Evolutionary conservation across 2,888 invertebrate genomes (phyloP).

Genomic region (Tetanocera ferruginea): DNA sequence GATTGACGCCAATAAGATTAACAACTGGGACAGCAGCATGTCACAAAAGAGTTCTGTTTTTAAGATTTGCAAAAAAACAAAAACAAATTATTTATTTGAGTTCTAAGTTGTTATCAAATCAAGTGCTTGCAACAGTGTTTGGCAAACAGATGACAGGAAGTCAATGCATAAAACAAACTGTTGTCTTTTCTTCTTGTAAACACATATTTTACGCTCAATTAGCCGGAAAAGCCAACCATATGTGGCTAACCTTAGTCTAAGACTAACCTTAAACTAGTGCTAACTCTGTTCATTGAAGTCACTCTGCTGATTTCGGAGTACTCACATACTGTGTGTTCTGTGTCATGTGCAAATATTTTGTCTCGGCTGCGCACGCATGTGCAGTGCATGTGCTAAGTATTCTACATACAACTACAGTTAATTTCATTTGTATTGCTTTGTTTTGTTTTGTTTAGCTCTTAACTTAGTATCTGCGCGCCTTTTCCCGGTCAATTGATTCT

Average conservation of each 20-base stretch:
- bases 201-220: background rate
- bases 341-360: slow-evolving; percentile 21
- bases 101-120: no score
- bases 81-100: no score
- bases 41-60: background rate
- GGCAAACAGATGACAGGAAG: no score
- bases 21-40: background rate
- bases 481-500: background rate
- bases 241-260: no score
- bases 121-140: no score
- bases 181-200: no score
- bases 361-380: background rate
- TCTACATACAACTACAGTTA: background rate
- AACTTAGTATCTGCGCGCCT: slow-evolving; percentile 11
- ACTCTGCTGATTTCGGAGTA: no score
- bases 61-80: no score
- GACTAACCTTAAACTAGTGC: no score
- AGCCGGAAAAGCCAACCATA: background rate
- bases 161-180: no score
- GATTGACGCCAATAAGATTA: background rate
- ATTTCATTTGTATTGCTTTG: background rate
- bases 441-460: background rate
- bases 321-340: background rate
- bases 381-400: slow-evolving; percentile 4
- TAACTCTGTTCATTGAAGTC: no score